Conservation (phyloP, 2,113 vertebrate genomes). For the Scytalopus superciliaris region DNA sequence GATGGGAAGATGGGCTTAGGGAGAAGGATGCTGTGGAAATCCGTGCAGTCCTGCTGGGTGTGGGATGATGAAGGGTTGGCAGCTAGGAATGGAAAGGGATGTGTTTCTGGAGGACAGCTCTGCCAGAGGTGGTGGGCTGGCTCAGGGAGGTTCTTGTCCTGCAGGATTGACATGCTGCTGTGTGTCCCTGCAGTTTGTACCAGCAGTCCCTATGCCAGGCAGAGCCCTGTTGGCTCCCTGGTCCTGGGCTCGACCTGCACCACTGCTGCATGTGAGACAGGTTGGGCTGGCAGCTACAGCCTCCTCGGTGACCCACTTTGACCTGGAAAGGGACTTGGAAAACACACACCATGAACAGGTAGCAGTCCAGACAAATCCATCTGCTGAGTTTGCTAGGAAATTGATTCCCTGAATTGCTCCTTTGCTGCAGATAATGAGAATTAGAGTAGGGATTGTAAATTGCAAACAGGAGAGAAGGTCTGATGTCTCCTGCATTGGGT, state of each 20-base stretch:
- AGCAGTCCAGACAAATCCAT: background rate
- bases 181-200: background rate
- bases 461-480: background rate
- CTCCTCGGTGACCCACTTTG: background rate
- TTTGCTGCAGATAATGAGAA: background rate
- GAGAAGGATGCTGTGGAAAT: background rate
- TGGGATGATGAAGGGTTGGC: background rate
- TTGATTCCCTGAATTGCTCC: background rate
- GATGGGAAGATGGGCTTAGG: background rate
- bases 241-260: background rate
- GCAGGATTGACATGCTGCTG: background rate
- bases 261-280: background rate
- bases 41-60: rapidly evolving
- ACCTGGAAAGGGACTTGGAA: background rate
- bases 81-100: background rate
- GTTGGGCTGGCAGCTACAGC: background rate
- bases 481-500: background rate
- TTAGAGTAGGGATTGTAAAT: background rate
- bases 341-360: background rate
- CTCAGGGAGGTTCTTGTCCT: background rate
- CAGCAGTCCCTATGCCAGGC: background rate
- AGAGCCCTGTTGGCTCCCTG: background rate
- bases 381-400: background rate
- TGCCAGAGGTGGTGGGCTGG: background rate
- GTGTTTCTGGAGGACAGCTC: background rate